Evolutionary conservation across 2,888 invertebrate species (phyloP).

Genomic region (Parasteatoda lunata): DNA sequence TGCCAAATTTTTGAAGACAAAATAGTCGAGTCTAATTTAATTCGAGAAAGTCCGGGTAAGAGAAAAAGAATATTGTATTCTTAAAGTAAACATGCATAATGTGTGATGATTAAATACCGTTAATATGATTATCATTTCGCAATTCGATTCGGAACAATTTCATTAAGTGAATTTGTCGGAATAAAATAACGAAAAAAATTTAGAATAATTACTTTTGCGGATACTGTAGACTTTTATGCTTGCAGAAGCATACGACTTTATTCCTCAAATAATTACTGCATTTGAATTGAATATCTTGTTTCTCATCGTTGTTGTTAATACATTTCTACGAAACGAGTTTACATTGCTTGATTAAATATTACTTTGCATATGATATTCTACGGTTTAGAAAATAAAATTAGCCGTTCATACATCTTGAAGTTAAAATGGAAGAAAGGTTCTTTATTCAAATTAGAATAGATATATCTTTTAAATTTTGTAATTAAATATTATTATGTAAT

Average conservation of each 20-base stretch:
- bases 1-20: neutral
- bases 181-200: conserved; percentile 12
- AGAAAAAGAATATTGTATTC: conserved; percentile 4
- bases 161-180: conserved; percentile 27
- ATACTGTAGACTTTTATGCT: conserved; percentile 19
- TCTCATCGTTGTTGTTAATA: too few relatives aligned
- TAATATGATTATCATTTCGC: conserved; percentile 43
- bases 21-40: conserved; percentile 4
- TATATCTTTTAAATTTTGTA: too few relatives aligned
- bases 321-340: too few relatives aligned
- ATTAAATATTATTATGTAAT: too few relatives aligned
- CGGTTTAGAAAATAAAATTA: too few relatives aligned
- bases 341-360: too few relatives aligned
- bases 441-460: too few relatives aligned
- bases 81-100: conserved; percentile 17
- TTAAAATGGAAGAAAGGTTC: too few relatives aligned
- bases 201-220: conserved; percentile 44
- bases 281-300: neutral
- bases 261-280: neutral
- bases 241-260: neutral
- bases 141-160: conserved; percentile 49
- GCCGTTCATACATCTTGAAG: too few relatives aligned
- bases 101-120: conserved; percentile 33
- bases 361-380: too few relatives aligned
- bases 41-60: neutral